Percentiles rank a stretch among this genome's conserved stretches.
phyloP scores from a whole-genome alignment of 30 jellyfish, hydroid and myxozoan species.

The Cassiopea andromeda region DNA sequence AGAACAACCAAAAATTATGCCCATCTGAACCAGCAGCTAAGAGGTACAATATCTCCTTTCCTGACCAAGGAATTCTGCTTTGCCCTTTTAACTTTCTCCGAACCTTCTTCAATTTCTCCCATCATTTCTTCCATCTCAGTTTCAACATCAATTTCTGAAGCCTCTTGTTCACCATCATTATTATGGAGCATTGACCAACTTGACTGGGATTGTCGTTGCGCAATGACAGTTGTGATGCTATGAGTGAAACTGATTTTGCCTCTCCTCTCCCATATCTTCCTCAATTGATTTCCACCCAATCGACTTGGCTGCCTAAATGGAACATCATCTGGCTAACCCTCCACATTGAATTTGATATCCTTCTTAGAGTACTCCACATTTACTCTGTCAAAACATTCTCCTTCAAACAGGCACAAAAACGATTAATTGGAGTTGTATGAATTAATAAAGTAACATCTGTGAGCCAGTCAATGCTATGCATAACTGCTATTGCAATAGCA shows the following conservation, averaged over 20 bases:
- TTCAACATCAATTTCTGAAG: not conserved
- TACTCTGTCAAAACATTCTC: slow-evolving; percentile 6
- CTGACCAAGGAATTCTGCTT: slow-evolving; percentile 38
- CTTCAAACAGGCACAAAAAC: not conserved
- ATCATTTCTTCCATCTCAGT: not conserved
- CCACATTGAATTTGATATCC: not conserved
- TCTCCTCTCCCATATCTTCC: not conserved
- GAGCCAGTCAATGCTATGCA: too few species aligned
- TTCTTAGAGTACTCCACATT: slow-evolving; percentile 2
- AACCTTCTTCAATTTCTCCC: not conserved
- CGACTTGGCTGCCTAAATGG: slow-evolving; percentile 22
- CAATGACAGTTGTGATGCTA: not conserved
- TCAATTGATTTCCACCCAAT: slow-evolving; percentile 3
- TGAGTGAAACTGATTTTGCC: not conserved
- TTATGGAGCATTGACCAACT: not conserved
- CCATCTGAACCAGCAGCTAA: slow-evolving; percentile 35
- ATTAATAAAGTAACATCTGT: too few species aligned
- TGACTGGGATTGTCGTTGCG: not conserved
- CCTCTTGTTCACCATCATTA: not conserved
- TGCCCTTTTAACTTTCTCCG: slow-evolving; percentile 13
- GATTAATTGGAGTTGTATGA: too few species aligned
- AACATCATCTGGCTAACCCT: slow-evolving; percentile 43
- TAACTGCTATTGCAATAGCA: not conserved
- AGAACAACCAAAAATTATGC: slow-evolving; percentile 45
- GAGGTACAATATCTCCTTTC: slow-evolving; percentile 58